These are phyloP conservation scores for Herminia tarsipennalis DNA, from an alignment of 2,888 invertebrate species.

Conservation along the genomic window DNA sequence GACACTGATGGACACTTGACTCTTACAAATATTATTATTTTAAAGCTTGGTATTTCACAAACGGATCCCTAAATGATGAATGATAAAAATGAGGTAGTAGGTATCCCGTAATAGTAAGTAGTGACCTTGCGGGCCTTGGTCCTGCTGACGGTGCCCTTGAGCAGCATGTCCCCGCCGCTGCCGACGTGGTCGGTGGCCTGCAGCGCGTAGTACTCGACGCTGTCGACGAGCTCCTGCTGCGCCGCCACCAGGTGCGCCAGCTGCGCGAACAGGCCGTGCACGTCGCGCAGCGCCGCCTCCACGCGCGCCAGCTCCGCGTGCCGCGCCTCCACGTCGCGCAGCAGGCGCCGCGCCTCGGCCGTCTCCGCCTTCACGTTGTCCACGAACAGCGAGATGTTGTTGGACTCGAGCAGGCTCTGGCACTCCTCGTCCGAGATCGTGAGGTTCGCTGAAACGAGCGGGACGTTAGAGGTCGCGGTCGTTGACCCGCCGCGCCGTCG, in stretches of 20 bases:
- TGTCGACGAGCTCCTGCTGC: constrained; percentile 89
- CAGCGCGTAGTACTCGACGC: constrained; percentile 88
- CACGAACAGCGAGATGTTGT: constrained; percentile 75
- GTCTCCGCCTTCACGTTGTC: constrained; percentile 90
- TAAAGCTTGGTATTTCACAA: neutral
- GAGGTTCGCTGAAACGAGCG: constrained; percentile 67
- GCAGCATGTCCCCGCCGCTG: constrained; percentile 81
- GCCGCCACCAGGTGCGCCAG: constrained; percentile 92
- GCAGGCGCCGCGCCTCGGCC: constrained; percentile 89
- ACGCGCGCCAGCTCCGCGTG: constrained; percentile 93
- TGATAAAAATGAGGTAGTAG: no score
- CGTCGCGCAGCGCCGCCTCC: constrained; percentile 91
- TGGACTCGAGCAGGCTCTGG: constrained; percentile 71
- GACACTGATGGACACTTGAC: neutral
- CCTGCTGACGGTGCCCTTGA: constrained; percentile 79
- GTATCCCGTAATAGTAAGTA: no score
- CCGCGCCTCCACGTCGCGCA: constrained; percentile 93
- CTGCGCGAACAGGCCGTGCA: constrained; percentile 93
- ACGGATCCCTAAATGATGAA: no score
- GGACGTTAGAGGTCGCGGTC: neutral
- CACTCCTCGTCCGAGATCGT: constrained; percentile 78
- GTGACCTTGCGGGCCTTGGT: constrained; percentile 82
- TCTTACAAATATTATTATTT: neutral
- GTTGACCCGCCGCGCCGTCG: neutral
- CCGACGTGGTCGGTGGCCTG: constrained; percentile 86